Conservation (phyloP, 1,140 invertebrate genomes). For the Vollenhovia emeryi region DNA sequence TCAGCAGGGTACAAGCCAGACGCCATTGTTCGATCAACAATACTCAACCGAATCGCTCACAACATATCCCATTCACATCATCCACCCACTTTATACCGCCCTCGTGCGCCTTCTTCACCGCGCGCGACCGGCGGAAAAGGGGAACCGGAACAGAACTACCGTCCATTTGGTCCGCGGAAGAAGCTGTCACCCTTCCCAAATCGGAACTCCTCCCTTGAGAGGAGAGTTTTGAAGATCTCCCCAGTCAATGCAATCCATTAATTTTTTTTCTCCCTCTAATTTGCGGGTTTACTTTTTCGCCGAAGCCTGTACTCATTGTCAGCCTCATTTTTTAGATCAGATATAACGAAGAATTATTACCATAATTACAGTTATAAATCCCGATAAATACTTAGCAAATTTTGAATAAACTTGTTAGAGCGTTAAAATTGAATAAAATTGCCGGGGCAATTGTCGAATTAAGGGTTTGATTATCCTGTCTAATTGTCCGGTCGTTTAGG, state of each 20-base stretch:
- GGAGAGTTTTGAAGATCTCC: slow-evolving; percentile 47
- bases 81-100: slow-evolving; percentile 80
- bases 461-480: slow-evolving; percentile 11
- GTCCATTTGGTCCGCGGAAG: slow-evolving; percentile 72
- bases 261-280: slow-evolving; percentile 6
- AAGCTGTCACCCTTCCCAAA: slow-evolving; percentile 67
- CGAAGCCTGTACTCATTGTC: background rate
- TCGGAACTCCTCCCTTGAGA: slow-evolving; percentile 25
- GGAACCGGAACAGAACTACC: slow-evolving; percentile 69
- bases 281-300: background rate
- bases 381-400: background rate
- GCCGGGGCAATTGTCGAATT: slow-evolving; percentile 28
- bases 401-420: background rate
- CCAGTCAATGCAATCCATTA: background rate
- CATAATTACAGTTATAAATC: background rate
- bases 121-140: slow-evolving; percentile 43
- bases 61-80: slow-evolving; percentile 82
- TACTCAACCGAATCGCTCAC: slow-evolving; percentile 82
- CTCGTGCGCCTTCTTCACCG: slow-evolving; percentile 65
- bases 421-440: too few relatives aligned
- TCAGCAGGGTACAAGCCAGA: slow-evolving; percentile 77
- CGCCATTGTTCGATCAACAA: slow-evolving; percentile 83
- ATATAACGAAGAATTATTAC: background rate
- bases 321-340: background rate
- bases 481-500: slow-evolving; percentile 65